Percentiles rank a stretch among this genome's conserved stretches.
These are phyloP conservation scores for Phrynocephalus guinanensis DNA, from an alignment of 2,797 vertebrate genomes.

Conservation along the genomic window DNA sequence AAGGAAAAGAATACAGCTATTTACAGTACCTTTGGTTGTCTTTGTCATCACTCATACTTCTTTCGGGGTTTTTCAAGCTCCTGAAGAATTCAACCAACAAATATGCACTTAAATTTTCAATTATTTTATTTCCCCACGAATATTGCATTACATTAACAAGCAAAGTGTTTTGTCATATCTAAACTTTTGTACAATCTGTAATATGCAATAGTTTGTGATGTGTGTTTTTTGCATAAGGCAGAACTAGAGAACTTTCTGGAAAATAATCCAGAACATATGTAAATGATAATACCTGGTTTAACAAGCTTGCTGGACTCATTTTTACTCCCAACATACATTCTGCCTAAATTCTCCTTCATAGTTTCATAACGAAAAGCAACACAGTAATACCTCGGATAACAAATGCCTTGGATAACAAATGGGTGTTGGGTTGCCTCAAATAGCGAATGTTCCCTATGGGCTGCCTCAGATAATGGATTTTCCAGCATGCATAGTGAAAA, in stretches of 20 bases:
- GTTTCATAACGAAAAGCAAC: background rate
- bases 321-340: background rate
- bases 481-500: no score
- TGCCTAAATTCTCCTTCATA: background rate
- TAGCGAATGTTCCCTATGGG: no score
- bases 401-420: no score
- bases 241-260: no score
- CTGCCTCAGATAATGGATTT: no score
- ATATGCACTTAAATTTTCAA: slow-evolving; percentile 40
- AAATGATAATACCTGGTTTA: no score
- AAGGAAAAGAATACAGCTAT: background rate
- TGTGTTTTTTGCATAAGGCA: no score
- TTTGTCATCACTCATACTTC: slow-evolving; percentile 76
- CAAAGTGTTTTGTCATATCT: background rate
- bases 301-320: no score
- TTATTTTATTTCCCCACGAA: slow-evolving; percentile 18
- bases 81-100: slow-evolving; percentile 66
- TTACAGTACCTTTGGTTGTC: slow-evolving; percentile 75
- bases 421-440: no score
- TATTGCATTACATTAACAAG: background rate
- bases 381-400: no score
- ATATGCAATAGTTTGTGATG: background rate
- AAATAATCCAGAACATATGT: no score
- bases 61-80: slow-evolving; percentile 72
- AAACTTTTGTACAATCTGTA: background rate